These are phyloP conservation scores for Parasteatoda tepidariorum DNA, from an alignment of 1,140 invertebrate species.

Conservation along the genomic window DNA sequence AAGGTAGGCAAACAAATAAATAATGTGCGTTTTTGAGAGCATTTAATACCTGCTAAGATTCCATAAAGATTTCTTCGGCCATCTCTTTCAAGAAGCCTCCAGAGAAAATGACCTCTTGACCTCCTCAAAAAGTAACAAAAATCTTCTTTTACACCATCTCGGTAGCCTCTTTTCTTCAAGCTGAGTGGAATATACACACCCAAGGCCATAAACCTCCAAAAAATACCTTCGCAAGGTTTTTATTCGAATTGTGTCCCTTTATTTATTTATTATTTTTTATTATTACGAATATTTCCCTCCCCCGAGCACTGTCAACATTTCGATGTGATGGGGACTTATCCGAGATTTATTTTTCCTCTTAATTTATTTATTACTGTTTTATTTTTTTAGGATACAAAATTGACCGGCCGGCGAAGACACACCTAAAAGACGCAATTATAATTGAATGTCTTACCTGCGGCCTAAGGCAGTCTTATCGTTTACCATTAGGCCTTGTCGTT, in stretches of 20 bases:
- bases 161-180: no score
- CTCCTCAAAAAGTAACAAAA: no score
- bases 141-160: no score
- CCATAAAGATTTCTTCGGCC: background rate
- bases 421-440: constrained; percentile 43
- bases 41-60: background rate
- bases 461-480: constrained; percentile 48
- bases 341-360: background rate
- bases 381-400: background rate
- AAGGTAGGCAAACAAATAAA: background rate
- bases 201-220: background rate
- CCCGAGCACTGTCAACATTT: background rate
- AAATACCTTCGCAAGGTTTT: background rate
- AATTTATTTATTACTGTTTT: background rate
- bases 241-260: background rate
- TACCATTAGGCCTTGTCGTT: constrained; percentile 52
- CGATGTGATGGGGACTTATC: background rate
- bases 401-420: constrained; percentile 6
- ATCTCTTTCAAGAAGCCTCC: background rate
- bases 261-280: background rate
- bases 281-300: background rate
- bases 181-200: no score
- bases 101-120: no score
- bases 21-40: background rate
- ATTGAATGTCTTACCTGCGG: constrained; percentile 51